phyloP scores from a whole-genome alignment of 2,113 vertebrate species.

The Hylia prasina region DNA sequence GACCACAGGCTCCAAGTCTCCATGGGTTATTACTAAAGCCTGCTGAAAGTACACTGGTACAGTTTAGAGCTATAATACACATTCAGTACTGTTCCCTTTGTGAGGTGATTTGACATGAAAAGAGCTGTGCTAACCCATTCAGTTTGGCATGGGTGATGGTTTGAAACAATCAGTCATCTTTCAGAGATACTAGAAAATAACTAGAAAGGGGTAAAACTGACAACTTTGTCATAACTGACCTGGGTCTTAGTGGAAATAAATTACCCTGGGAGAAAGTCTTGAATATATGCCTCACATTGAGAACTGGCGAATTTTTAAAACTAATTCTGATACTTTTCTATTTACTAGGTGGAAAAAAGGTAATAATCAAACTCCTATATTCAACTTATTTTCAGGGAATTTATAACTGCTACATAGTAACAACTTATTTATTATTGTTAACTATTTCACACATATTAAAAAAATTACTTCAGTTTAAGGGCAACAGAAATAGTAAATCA shows the following conservation, averaged over 20 bases:
- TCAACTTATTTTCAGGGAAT: background rate
- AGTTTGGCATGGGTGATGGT: background rate
- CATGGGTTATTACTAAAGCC: background rate
- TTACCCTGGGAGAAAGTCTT: background rate
- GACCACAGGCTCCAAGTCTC: background rate
- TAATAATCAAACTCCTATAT: background rate
- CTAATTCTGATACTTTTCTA: background rate
- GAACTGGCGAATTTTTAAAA: background rate
- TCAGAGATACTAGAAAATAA: background rate
- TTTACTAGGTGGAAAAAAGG: background rate
- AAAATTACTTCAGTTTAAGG: background rate
- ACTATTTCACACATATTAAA: background rate
- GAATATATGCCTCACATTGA: background rate
- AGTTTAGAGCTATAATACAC: background rate
- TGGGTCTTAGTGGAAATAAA: background rate
- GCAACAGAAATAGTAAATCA: background rate
- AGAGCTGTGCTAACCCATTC: background rate
- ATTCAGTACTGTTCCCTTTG: background rate
- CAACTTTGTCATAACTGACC: background rate
- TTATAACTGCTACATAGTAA: background rate
- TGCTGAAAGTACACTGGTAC: background rate
- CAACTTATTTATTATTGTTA: background rate
- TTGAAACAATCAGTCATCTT: background rate
- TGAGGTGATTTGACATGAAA: background rate
- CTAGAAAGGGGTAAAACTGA: background rate